Percentiles rank a stretch among this genome's conserved stretches.
These are phyloP conservation scores for Nyctalus aviator DNA, from an alignment of 2,797 vertebrate genomes.

Conservation along the genomic window DNA sequence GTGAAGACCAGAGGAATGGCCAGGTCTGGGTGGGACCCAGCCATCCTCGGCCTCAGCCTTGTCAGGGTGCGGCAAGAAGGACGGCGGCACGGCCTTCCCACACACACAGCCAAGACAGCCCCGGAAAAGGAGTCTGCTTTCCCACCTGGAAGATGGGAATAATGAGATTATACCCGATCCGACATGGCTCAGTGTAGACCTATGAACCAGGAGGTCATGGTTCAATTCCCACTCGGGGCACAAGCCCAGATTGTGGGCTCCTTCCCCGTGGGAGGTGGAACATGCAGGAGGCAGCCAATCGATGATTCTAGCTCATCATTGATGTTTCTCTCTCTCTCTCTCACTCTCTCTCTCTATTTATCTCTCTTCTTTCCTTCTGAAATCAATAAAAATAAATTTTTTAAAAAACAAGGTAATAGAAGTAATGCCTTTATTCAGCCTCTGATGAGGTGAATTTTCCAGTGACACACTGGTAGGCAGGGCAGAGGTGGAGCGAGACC, in stretches of 20 bases:
- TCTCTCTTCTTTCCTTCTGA: too few relatives aligned
- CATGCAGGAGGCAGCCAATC: too few relatives aligned
- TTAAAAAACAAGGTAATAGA: background rate
- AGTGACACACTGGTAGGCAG: background rate
- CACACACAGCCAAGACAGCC: background rate
- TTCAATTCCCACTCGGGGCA: too few relatives aligned
- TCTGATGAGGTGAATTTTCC: background rate
- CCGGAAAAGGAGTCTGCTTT: background rate
- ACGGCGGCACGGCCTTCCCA: fast-evolving
- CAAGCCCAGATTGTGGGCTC: too few relatives aligned
- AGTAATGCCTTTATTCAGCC: background rate
- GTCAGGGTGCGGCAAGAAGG: too few relatives aligned
- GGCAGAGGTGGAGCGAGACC: background rate
- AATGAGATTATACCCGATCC: background rate
- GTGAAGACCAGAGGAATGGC: background rate
- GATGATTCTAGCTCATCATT: too few relatives aligned
- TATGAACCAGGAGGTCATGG: too few relatives aligned
- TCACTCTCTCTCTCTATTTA: too few relatives aligned
- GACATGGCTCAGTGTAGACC: too few relatives aligned
- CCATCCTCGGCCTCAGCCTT: background rate
- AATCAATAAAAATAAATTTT: too few relatives aligned
- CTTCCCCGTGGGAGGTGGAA: too few relatives aligned
- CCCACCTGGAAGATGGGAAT: background rate
- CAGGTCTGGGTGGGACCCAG: background rate
- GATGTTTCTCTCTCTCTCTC: too few relatives aligned